These are phyloP conservation scores for Protonibea diacanthus DNA, from an alignment of 2,797 vertebrate genomes.

Conservation along the genomic window DNA sequence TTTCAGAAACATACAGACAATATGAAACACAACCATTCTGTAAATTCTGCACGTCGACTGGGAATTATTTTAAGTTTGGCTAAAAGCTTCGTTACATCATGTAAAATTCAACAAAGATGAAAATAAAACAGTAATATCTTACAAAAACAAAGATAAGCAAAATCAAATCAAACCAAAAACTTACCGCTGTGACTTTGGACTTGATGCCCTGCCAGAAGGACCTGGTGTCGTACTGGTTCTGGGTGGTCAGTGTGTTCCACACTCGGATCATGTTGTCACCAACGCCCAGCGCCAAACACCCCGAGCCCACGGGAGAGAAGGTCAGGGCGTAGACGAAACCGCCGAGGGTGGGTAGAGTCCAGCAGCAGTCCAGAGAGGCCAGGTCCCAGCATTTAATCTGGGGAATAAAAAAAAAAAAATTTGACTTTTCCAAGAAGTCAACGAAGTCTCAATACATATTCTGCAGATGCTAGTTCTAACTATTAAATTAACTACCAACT, in stretches of 20 bases:
- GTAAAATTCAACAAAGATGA: not conserved
- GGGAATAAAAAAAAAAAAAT: no score
- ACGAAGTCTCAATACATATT: not conserved
- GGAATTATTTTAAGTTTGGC: not conserved
- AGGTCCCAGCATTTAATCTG: conserved; percentile 98
- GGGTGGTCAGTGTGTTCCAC: conserved; percentile 93
- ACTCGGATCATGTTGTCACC: conserved; percentile 96
- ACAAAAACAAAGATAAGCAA: not conserved
- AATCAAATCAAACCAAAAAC: conserved; percentile 34
- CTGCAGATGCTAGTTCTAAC: no score
- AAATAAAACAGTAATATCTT: not conserved
- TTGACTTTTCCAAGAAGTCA: no score
- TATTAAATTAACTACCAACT: no score
- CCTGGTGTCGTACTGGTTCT: conserved; percentile 91
- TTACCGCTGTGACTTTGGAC: conserved; percentile 97
- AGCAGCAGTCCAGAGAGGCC: conserved; percentile 89
- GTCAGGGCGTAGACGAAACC: conserved; percentile 93
- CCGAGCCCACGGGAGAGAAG: conserved; percentile 92
- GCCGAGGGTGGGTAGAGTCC: conserved; percentile 94
- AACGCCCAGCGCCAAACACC: conserved; percentile 93
- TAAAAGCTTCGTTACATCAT: not conserved
- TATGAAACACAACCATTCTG: not conserved
- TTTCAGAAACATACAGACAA: not conserved
- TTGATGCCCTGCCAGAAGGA: conserved; percentile 97
- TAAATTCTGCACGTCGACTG: not conserved